Percentiles rank a stretch among this genome's conserved stretches.
Conservation (phyloP, 1,140 invertebrate genomes). For the Caenorhabditis inopinata region DNA sequence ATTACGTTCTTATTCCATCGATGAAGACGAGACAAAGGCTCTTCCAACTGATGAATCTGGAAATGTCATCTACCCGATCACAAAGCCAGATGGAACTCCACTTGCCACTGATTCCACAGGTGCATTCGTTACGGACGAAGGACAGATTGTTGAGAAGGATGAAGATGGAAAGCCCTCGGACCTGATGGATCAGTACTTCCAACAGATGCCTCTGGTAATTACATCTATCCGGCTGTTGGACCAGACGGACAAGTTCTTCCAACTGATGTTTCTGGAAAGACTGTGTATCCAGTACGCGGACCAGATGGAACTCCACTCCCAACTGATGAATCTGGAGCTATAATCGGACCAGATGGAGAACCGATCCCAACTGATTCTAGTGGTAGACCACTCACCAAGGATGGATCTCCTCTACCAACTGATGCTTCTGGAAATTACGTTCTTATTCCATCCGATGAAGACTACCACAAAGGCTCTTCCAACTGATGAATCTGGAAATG, state of each 20-base stretch:
- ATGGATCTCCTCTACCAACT: conserved; percentile 39
- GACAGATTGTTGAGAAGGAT: conserved; percentile 20
- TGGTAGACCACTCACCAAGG: background rate
- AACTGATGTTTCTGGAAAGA: conserved; percentile 10
- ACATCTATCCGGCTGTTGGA: background rate
- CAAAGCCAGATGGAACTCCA: background rate
- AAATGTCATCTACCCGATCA: background rate
- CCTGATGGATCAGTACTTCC: conserved; percentile 20
- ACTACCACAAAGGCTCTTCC: conserved; percentile 22
- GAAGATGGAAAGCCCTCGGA: conserved; percentile 35
- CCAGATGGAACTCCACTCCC: conserved; percentile 41
- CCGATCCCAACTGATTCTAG: background rate
- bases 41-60: conserved; percentile 37
- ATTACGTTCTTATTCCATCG: conserved; percentile 21
- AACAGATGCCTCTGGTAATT: conserved; percentile 17
- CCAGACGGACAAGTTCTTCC: conserved; percentile 8
- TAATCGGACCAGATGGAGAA: background rate
- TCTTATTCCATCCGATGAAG: background rate
- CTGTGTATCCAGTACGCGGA: conserved; percentile 39
- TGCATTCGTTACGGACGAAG: conserved; percentile 8
- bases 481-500: conserved; percentile 43
- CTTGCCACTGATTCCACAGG: conserved; percentile 5
- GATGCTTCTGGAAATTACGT: conserved; percentile 44
- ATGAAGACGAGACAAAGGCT: background rate
- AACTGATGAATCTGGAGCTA: conserved; percentile 41